Percentiles rank a stretch among this genome's conserved stretches.
Conservation (phyloP, 64 coral and sea anemone species). For the Dendronephthya gigantea region DNA sequence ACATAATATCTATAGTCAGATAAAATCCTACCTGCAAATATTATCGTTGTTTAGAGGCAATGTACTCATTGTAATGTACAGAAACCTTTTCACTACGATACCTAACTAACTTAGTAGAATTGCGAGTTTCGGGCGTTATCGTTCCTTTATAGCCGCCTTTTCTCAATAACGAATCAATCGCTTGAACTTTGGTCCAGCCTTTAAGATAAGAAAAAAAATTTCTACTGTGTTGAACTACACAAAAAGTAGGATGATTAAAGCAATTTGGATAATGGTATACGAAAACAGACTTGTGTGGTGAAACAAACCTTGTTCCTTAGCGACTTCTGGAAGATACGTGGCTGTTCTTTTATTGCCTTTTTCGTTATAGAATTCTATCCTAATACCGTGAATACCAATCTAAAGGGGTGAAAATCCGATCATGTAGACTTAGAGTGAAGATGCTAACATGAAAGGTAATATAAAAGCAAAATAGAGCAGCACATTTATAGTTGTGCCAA, state of each 20-base stretch:
- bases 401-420: conserved; percentile 1
- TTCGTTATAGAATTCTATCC: conserved; percentile 98
- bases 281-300: not conserved
- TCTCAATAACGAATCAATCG: conserved; percentile 76
- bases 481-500: not conserved
- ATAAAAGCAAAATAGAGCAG: not conserved
- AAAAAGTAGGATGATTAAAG: no score
- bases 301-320: conserved; percentile 88
- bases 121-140: conserved; percentile 66
- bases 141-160: conserved; percentile 93
- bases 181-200: conserved; percentile 97
- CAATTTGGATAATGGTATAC: no score
- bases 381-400: conserved; percentile 94
- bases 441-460: no score
- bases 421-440: not conserved
- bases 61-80: conserved; percentile 83
- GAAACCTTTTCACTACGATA: conserved; percentile 99
- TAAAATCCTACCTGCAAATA: not conserved
- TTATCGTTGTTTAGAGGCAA: conserved; percentile 23
- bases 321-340: conserved; percentile 95
- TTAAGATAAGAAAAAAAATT: not conserved
- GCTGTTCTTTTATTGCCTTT: conserved; percentile 82
- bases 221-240: no score
- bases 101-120: conserved; percentile 80
- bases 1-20: not conserved